A percentile compares a stretch with the other conserved stretches of the same genome.
These are phyloP conservation scores for Aphelinus certus DNA, from an alignment of 1,140 invertebrate species.

Conservation along the genomic window DNA sequence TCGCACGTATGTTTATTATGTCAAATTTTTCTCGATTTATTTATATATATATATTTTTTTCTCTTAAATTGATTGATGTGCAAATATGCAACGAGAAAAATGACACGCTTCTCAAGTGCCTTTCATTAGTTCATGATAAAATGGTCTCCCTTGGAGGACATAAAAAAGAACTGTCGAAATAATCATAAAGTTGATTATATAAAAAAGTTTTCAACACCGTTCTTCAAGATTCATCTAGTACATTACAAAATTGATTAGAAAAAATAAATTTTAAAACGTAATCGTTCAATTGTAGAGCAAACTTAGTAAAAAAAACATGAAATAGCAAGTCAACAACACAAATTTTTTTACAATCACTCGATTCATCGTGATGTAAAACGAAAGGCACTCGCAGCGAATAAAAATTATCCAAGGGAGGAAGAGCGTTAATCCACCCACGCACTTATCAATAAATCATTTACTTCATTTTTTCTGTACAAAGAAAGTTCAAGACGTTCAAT, in stretches of 20 bases:
- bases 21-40: slow-evolving; percentile 25
- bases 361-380: slow-evolving; percentile 27
- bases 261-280: slow-evolving; percentile 25
- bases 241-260: slow-evolving; percentile 9
- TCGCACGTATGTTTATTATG: slow-evolving; percentile 24
- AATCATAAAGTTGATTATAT: slow-evolving; percentile 30
- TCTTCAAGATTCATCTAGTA: slow-evolving; percentile 27
- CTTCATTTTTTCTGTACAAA: slow-evolving; percentile 43
- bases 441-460: slow-evolving; percentile 38
- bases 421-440: slow-evolving; percentile 32
- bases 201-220: slow-evolving; percentile 34
- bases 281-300: slow-evolving; percentile 27
- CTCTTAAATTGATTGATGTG: slow-evolving; percentile 31
- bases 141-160: slow-evolving; percentile 21
- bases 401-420: slow-evolving; percentile 33
- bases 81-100: slow-evolving; percentile 38
- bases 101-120: slow-evolving; percentile 40
- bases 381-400: slow-evolving; percentile 39
- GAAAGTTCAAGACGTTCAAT: slow-evolving; percentile 41
- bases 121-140: slow-evolving; percentile 31
- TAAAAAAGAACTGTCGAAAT: slow-evolving; percentile 22
- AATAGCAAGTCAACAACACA: slow-evolving; percentile 31
- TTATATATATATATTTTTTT: slow-evolving; percentile 22
- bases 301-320: slow-evolving; percentile 30
- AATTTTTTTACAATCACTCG: slow-evolving; percentile 25